These are phyloP conservation scores for Macrotus californicus DNA, from an alignment of 2,113 vertebrate species.

Conservation along the genomic window DNA sequence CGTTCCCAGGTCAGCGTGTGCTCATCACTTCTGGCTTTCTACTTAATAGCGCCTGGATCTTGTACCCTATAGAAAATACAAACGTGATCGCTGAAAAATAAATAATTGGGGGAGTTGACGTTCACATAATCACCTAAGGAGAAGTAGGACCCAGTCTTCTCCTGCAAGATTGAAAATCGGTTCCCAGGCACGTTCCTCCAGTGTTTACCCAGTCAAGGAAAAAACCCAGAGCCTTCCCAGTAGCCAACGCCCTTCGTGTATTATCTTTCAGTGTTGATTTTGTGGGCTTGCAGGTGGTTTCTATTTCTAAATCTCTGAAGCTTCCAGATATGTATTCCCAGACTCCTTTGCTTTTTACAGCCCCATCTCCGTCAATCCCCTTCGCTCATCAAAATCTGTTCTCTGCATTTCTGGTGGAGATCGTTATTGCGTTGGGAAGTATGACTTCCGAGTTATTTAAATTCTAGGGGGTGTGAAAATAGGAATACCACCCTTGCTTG, in stretches of 20 bases:
- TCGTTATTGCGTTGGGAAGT: not conserved
- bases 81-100: not conserved
- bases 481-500: not conserved
- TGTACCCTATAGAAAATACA: not conserved
- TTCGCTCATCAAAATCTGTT: not conserved
- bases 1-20: not conserved
- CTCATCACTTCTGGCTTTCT: not conserved
- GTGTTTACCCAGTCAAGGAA: not conserved
- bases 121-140: not conserved
- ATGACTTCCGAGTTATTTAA: not conserved
- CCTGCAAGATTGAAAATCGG: not conserved
- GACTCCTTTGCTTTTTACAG: constrained; percentile 56
- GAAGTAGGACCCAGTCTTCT: not conserved
- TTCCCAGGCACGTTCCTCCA: not conserved
- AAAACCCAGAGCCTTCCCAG: rapidly evolving
- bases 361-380: not conserved
- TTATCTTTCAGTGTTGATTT: constrained; percentile 51
- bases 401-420: not conserved
- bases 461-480: not conserved
- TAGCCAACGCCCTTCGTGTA: not conserved
- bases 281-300: constrained; percentile 55
- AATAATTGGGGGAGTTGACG: not conserved
- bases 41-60: rapidly evolving
- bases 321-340: constrained; percentile 62
- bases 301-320: constrained; percentile 64